phyloP scores from a whole-genome alignment of 1,140 invertebrate species.

The Homarus americanus region DNA sequence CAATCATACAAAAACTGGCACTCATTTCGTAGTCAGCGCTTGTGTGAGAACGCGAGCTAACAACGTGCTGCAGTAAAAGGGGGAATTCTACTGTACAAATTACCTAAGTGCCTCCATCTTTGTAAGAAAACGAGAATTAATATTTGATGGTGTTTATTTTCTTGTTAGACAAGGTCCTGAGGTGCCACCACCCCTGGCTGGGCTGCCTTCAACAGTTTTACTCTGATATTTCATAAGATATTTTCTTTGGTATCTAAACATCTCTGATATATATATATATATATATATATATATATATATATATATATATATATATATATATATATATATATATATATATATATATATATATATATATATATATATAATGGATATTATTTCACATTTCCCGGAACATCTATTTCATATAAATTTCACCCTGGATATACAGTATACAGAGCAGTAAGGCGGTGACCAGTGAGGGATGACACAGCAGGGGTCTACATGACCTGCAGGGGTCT shows the following conservation, averaged over 20 bases:
- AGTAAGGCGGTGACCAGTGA: too few relatives aligned
- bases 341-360: neutral
- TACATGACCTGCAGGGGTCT: too few relatives aligned
- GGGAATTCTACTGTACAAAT: neutral
- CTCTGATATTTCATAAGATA: neutral
- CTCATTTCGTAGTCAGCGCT: neutral
- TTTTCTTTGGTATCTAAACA: too few relatives aligned
- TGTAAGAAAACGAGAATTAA: neutral
- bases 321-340: constrained; percentile 1
- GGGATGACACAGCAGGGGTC: too few relatives aligned
- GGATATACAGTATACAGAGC: too few relatives aligned
- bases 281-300: neutral
- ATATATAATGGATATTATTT: too few relatives aligned
- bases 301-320: constrained; percentile 6
- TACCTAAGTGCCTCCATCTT: neutral
- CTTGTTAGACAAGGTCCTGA: neutral
- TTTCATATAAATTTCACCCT: too few relatives aligned
- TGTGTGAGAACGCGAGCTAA: neutral
- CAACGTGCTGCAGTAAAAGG: neutral
- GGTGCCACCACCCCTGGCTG: neutral
- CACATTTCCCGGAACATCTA: too few relatives aligned
- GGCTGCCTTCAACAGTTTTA: neutral
- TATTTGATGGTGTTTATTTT: neutral
- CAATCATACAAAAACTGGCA: neutral
- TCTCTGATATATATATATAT: neutral